Base-by-base conservation (phyloP, 2,888 invertebrate genomes). In the Caradrina clavipalpis region DNA sequence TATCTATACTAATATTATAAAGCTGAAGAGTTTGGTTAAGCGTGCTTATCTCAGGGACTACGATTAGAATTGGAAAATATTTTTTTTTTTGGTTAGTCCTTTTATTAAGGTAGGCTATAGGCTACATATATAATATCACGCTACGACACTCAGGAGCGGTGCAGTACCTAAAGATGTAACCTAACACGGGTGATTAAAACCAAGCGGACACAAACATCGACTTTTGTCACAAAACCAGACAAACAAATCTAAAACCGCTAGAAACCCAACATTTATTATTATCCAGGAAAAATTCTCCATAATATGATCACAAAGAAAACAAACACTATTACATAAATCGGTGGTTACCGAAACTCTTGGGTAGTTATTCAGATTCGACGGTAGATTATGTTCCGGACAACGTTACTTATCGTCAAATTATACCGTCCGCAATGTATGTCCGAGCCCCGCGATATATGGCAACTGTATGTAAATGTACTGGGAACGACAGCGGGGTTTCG, bases 381-480 rank as follows among this genome's bases (percentile, higher is more conserved):
- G 73, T 82, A 85, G 84, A 85, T 86, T 82, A 86, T 86, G 85
- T 74, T 69, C 72, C 72, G 85, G 86, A 82, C 87, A 83, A 80
- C 76, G 82, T 86, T 85, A 85, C 84, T 86, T 85, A 86, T 85
- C 76, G 87, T 74, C 76, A 74, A 82, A 84, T 84, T 84, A 84
- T 85, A 85, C 84, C 78, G 81, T 66, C 81, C 69, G 83, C 87
- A 87, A 88, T 88, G 85, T 85, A 88, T 82, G 88, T 84, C 87
- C 83, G 78, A 85, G 82, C 82, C 51, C n/a, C 74, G 80, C 79
- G 80, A 88, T 88, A 85, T 88, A 88, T 86, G 86, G 87, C 80
- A 71, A 88, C 91, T 90, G 88, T 91, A 88, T 87, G 86, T 82
- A 81, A 83, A 77, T 82, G 90, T 89, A 92, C 88, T 83, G 81